phyloP scores from a whole-genome alignment of 2,888 invertebrate genomes.

The Amitus sp. region DNA sequence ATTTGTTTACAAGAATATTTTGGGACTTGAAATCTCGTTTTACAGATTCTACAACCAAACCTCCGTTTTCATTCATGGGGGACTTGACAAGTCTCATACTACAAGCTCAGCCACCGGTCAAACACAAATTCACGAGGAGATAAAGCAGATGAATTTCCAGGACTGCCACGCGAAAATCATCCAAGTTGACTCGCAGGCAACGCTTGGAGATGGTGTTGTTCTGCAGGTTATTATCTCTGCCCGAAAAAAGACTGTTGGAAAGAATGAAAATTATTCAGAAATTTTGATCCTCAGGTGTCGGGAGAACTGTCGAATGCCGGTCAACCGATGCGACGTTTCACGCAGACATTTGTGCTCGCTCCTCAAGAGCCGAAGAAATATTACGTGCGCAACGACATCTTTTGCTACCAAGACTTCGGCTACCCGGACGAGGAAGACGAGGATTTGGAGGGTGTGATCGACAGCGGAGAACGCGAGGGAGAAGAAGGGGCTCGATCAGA shows the following conservation, averaged over 20 bases:
- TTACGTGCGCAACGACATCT: slow-evolving; percentile 99
- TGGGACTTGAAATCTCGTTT: background rate
- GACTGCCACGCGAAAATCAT: slow-evolving; percentile 98
- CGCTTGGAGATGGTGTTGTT: slow-evolving; percentile 93
- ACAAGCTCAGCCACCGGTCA: slow-evolving; percentile 88
- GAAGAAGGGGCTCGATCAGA: slow-evolving; percentile 76
- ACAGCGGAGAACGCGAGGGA: slow-evolving; percentile 62
- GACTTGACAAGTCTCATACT: slow-evolving; percentile 83
- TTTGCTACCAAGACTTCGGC: slow-evolving; percentile 86
- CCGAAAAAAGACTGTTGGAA: no score
- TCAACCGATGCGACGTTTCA: slow-evolving; percentile 96
- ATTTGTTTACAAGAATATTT: no score
- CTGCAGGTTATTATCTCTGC: no score
- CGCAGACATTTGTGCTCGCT: slow-evolving; percentile 97
- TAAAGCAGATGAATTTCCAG: slow-evolving; percentile 93
- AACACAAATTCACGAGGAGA: slow-evolving; percentile 95
- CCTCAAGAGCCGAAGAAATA: slow-evolving; percentile 97
- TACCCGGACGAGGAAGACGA: slow-evolving; percentile 61
- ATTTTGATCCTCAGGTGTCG: slow-evolving; percentile 79
- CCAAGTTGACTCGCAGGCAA: slow-evolving; percentile 95
- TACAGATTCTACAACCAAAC: slow-evolving; percentile 93
- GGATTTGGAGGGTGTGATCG: slow-evolving; percentile 54
- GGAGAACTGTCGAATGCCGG: slow-evolving; percentile 97
- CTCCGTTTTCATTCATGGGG: slow-evolving; percentile 96
- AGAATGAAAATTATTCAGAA: no score